These are phyloP conservation scores for Aphelocoma californica DNA, from an alignment of 2,797 vertebrate genomes.

Conservation along the genomic window DNA sequence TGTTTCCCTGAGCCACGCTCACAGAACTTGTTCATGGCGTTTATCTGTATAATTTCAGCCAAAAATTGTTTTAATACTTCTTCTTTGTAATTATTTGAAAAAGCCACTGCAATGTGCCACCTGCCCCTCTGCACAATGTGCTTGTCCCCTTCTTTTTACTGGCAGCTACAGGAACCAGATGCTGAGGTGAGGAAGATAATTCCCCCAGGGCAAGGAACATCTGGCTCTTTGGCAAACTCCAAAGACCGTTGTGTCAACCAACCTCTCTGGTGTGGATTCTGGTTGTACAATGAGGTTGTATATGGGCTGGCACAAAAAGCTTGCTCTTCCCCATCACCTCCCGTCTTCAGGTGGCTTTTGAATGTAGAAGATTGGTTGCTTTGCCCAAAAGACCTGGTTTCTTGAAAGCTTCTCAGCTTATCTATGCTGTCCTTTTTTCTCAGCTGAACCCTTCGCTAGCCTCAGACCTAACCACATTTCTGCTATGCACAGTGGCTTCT, in stretches of 20 bases:
- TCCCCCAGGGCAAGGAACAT: slow-evolving; percentile 10
- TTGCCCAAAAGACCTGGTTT: not conserved
- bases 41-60: not conserved
- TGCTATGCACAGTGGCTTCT: not conserved
- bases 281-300: not conserved
- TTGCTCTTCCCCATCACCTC: not conserved
- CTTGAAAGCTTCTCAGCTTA: not conserved
- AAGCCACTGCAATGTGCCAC: not conserved
- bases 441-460: not conserved
- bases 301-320: not conserved
- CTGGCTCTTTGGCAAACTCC: slow-evolving; percentile 1
- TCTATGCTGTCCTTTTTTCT: not conserved
- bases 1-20: not conserved
- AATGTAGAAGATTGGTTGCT: not conserved
- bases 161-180: slow-evolving; percentile 7
- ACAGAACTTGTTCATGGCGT: not conserved
- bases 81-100: not conserved
- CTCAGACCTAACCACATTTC: not conserved
- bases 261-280: rapidly evolving
- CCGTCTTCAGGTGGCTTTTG: not conserved
- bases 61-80: not conserved
- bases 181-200: slow-evolving; percentile 1
- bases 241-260: not conserved
- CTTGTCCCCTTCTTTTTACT: not conserved
- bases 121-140: not conserved